Conservation (phyloP, 2,113 vertebrate species). For the Mystacornis crossleyi region DNA sequence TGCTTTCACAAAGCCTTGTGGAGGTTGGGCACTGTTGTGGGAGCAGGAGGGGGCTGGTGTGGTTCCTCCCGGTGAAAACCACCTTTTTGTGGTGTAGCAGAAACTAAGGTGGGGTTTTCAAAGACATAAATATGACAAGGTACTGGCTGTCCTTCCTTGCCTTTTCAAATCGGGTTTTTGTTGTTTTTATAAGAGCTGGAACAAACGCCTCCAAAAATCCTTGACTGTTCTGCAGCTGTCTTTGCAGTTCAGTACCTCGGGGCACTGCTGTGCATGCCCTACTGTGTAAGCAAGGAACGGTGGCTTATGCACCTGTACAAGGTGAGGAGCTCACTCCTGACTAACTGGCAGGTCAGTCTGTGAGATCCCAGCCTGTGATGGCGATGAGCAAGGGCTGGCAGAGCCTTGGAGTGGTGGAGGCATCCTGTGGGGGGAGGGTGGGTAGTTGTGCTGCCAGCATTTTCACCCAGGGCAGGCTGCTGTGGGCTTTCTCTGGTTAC, state of each 20-base stretch:
- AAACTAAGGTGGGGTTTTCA: background rate
- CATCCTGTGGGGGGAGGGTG: too few species aligned
- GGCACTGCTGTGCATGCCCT: background rate
- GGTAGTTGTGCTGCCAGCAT: background rate
- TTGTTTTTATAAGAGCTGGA: background rate
- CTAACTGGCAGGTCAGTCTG: fast-evolving
- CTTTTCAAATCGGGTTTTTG: background rate
- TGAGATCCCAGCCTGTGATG: background rate
- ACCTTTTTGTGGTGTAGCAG: background rate
- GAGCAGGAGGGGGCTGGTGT: background rate
- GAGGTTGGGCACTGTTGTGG: background rate
- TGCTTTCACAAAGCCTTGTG: background rate
- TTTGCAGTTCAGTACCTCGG: background rate
- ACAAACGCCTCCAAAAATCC: background rate
- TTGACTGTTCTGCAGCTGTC: background rate
- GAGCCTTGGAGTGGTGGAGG: background rate
- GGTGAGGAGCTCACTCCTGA: background rate
- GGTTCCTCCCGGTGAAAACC: background rate
- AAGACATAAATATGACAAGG: background rate
- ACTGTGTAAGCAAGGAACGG: fast-evolving
- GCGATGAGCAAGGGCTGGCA: background rate
- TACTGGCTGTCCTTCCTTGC: background rate
- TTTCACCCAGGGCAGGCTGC: background rate
- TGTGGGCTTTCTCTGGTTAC: background rate
- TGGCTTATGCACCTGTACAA: too few species aligned